Evolutionary conservation across 2,888 invertebrate species (phyloP).

Genomic region (Aspidiotus destructor): DNA sequence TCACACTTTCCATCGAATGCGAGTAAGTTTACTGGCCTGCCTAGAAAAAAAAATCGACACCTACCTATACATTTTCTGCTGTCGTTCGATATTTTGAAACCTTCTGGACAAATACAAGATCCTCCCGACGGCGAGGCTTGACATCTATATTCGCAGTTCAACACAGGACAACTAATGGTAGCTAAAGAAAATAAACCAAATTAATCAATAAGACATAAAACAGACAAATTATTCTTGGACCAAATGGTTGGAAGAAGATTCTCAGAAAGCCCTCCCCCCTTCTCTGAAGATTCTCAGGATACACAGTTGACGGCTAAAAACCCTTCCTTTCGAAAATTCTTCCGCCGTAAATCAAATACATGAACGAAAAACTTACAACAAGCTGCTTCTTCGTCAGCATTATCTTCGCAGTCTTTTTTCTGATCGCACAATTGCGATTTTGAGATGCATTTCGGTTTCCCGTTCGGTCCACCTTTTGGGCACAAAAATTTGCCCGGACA

Average conservation of each 20-base stretch:
- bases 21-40: no score
- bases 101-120: slow-evolving; percentile 77
- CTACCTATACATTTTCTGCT: slow-evolving; percentile 71
- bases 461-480: slow-evolving; percentile 60
- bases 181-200: slow-evolving; percentile 48
- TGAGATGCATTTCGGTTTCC: slow-evolving; percentile 76
- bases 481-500: slow-evolving; percentile 89
- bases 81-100: slow-evolving; percentile 70
- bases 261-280: no score
- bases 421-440: slow-evolving; percentile 82
- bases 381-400: slow-evolving; percentile 79
- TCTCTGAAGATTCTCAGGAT: no score
- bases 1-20: no score
- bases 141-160: slow-evolving; percentile 86
- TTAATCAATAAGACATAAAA: background rate
- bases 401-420: slow-evolving; percentile 81
- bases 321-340: no score
- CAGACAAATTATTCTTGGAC: no score
- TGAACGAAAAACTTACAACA: slow-evolving; percentile 56
- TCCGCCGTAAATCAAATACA: no score
- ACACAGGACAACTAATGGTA: slow-evolving; percentile 64
- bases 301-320: no score
- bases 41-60: slow-evolving; percentile 33
- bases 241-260: no score
- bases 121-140: slow-evolving; percentile 83